Evolutionary conservation across 2,888 invertebrate genomes (phyloP).

Genomic region (Punctoribates punctum): DNA sequence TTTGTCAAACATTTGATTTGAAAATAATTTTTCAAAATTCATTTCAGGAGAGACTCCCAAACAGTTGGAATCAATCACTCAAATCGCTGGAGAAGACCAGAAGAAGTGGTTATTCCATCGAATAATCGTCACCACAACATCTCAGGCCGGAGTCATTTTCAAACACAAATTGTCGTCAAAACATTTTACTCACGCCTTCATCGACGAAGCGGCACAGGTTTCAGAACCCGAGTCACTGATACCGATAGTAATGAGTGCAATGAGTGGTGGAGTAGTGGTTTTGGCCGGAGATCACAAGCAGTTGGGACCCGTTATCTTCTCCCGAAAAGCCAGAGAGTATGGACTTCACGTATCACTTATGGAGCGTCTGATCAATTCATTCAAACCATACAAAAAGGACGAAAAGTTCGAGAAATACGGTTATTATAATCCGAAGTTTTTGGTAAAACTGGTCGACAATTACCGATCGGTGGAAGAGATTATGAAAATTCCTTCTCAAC

Average conservation of each 20-base stretch:
- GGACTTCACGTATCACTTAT: conserved; percentile 72
- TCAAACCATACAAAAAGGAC: conserved; percentile 61
- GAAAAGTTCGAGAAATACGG: conserved; percentile 60
- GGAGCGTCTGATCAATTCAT: conserved; percentile 67
- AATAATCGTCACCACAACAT: conserved; percentile 83
- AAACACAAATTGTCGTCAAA: conserved; percentile 59
- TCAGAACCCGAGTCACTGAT: conserved; percentile 85
- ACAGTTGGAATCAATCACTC: neutral
- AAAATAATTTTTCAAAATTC: no score
- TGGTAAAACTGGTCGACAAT: conserved; percentile 80
- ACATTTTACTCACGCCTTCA: conserved; percentile 83
- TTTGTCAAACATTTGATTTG: no score
- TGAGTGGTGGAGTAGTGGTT: conserved; percentile 52
- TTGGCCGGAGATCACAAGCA: conserved; percentile 84
- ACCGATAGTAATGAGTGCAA: conserved; percentile 58
- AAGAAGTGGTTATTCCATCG: conserved; percentile 60
- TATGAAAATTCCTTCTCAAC: conserved; percentile 67
- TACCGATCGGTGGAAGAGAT: conserved; percentile 78
- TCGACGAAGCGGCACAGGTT: conserved; percentile 92
- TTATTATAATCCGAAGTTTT: conserved; percentile 67
- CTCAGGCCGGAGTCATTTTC: conserved; percentile 54
- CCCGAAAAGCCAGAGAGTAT: conserved; percentile 62
- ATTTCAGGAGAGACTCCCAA: neutral
- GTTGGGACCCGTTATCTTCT: conserved; percentile 75
- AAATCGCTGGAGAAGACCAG: conserved; percentile 49